Evolutionary conservation across 2,113 vertebrate species (phyloP).

Genomic region (Morone chrysops): DNA sequence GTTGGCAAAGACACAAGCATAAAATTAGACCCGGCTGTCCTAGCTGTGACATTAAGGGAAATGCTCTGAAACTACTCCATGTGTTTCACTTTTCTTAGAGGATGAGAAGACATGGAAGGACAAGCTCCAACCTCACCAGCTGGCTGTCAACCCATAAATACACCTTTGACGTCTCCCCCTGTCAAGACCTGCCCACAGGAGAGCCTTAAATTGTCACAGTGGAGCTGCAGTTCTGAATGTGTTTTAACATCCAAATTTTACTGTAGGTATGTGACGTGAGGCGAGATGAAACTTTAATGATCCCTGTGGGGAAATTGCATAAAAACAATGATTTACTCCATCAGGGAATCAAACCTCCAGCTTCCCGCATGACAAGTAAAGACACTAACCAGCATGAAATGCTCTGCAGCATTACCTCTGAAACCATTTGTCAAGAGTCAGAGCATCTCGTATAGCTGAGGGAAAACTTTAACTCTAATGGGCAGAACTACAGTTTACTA

Average conservation of each 20-base stretch:
- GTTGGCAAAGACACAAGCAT: conserved; percentile 20
- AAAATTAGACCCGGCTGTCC: conserved; percentile 50
- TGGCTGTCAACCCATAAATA: conserved; percentile 71
- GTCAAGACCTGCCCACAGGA: conserved; percentile 51
- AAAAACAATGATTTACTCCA: conserved; percentile 26
- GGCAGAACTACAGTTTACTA: background rate
- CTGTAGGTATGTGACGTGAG: conserved; percentile 4
- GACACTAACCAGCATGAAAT: conserved; percentile 6
- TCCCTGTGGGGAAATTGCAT: conserved; percentile 16
- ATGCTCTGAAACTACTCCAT: conserved; percentile 29
- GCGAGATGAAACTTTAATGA: conserved; percentile 41
- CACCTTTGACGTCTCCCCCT: conserved; percentile 54
- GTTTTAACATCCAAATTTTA: conserved; percentile 26
- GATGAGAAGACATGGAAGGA: conserved; percentile 67
- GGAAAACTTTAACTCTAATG: background rate
- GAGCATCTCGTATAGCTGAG: background rate
- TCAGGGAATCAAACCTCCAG: conserved; percentile 24
- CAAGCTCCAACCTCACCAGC: conserved; percentile 68
- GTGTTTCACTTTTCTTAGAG: conserved; percentile 54
- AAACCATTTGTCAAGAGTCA: background rate
- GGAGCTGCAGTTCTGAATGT: conserved; percentile 21
- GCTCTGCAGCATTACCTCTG: conserved; percentile 16
- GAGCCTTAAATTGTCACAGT: conserved; percentile 56
- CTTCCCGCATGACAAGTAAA: background rate
- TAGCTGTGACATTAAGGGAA: conserved; percentile 52